Percentiles rank a stretch among this genome's conserved stretches.
Evolutionary conservation across 1,140 invertebrate genomes (phyloP).

Genomic region (Bombus waltoni): DNA sequence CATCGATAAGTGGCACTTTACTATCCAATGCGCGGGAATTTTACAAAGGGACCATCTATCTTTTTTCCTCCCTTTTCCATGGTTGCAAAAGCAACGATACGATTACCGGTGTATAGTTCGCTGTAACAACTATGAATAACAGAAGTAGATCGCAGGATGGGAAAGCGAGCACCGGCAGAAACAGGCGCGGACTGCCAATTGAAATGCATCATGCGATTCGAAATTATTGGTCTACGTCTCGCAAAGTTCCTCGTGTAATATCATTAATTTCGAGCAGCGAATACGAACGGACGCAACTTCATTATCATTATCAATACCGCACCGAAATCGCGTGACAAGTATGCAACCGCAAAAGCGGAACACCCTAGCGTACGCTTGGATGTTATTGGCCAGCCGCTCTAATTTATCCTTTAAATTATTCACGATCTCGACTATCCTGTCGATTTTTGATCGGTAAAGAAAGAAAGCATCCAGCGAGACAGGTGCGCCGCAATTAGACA

Average conservation of each 20-base stretch:
- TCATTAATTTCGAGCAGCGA: conserved; percentile 62
- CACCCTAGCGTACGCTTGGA: conserved; percentile 46
- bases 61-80: background rate
- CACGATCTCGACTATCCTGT: conserved; percentile 40
- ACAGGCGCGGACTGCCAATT: conserved; percentile 47
- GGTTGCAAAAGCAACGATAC: background rate
- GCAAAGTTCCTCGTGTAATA: conserved; percentile 50
- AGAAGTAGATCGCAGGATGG: conserved; percentile 34
- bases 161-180: conserved; percentile 49
- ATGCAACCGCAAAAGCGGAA: conserved; percentile 68
- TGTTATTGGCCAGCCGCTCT: conserved; percentile 42
- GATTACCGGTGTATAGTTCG: background rate
- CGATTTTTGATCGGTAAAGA: conserved; percentile 53
- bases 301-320: conserved; percentile 71
- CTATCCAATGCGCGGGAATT: background rate
- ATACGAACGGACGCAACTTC: conserved; percentile 51
- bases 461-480: conserved; percentile 24
- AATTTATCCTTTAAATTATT: conserved; percentile 66
- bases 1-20: background rate
- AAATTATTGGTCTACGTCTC: conserved; percentile 58
- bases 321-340: conserved; percentile 72
- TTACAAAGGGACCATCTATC: background rate
- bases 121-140: conserved; percentile 16
- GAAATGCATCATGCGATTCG: conserved; percentile 51
- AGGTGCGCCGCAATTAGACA: background rate